These are phyloP conservation scores for Melipona beecheii DNA, from an alignment of 2,888 invertebrate genomes.

Conservation along the genomic window DNA sequence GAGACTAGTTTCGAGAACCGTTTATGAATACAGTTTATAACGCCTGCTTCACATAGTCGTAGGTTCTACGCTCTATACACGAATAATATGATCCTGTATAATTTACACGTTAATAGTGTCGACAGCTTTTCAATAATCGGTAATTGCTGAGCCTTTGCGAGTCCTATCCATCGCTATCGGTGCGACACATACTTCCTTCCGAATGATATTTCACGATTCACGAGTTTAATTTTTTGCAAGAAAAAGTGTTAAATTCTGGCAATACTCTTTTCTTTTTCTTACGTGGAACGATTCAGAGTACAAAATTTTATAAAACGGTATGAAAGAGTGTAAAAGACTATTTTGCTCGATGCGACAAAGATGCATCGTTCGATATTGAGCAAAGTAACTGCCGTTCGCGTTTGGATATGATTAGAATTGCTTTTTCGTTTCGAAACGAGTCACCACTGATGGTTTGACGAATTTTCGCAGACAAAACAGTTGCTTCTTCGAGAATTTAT, in stretches of 20 bases:
- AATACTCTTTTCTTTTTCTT: not conserved
- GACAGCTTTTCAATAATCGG: slow-evolving; percentile 45
- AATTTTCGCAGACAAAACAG: slow-evolving; percentile 19
- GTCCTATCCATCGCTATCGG: not conserved
- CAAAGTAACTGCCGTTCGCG: slow-evolving; percentile 37
- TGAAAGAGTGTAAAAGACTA: slow-evolving; percentile 13
- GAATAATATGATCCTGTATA: slow-evolving; percentile 62
- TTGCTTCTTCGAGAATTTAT: not conserved
- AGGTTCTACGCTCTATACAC: slow-evolving; percentile 64
- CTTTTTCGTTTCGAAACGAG: slow-evolving; percentile 26
- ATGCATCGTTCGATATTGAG: slow-evolving; percentile 20
- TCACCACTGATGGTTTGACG: not conserved
- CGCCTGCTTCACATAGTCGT: slow-evolving; percentile 32
- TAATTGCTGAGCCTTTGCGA: slow-evolving; percentile 33
- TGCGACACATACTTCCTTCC: not conserved
- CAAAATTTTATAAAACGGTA: slow-evolving; percentile 1
- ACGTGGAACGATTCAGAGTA: not conserved
- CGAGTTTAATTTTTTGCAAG: too few species aligned
- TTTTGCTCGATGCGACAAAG: not conserved
- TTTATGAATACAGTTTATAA: slow-evolving; percentile 27
- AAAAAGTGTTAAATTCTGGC: slow-evolving; percentile 2
- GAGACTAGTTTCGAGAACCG: slow-evolving; percentile 47
- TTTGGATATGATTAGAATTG: slow-evolving; percentile 59
- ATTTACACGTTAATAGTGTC: slow-evolving; percentile 67
- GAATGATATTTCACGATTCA: not conserved